These are phyloP conservation scores for Hybos culiciformis DNA, from an alignment of 2,888 invertebrate species.

Conservation along the genomic window DNA sequence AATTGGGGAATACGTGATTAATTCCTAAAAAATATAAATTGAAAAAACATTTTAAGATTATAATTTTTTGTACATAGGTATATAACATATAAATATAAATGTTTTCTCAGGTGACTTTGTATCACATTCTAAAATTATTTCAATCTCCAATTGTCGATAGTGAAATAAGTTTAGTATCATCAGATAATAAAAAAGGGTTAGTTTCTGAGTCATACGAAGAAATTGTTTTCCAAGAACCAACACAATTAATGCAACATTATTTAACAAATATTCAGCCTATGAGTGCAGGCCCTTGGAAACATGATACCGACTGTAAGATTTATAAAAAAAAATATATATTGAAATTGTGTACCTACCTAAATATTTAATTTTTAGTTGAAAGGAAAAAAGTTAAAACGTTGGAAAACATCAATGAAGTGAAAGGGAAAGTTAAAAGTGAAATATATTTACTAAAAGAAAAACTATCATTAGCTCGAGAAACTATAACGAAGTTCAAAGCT, in stretches of 20 bases:
- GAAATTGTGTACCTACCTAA: not conserved
- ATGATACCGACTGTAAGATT: conserved; percentile 76
- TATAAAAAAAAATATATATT: conserved; percentile 5
- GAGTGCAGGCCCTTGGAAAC: conserved; percentile 58
- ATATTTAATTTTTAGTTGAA: conserved; percentile 57
- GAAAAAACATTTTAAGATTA: too few species aligned
- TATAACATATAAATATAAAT: too few species aligned
- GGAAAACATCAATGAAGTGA: conserved; percentile 61
- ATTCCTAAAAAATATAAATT: too few species aligned
- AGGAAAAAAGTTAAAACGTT: conserved; percentile 70
- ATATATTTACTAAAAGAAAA: conserved; percentile 75
- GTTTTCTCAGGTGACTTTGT: too few species aligned
- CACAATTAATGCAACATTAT: conserved; percentile 79
- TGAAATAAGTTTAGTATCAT: conserved; percentile 23
- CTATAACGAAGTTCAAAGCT: conserved; percentile 67
- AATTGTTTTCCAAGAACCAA: conserved; percentile 85
- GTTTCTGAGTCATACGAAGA: conserved; percentile 94
- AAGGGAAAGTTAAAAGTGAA: conserved; percentile 67
- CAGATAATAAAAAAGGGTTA: conserved; percentile 52
- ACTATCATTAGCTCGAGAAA: conserved; percentile 70
- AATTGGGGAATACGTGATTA: too few species aligned
- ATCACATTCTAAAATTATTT: conserved; percentile 89
- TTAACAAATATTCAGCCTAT: conserved; percentile 63
- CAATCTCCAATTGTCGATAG: conserved; percentile 53
- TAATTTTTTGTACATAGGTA: too few species aligned